A percentile compares a stretch with the other conserved stretches of the same genome.
Conservation (phyloP, 30 jellyfish, hydroid and myxozoan genomes). For the Phacellophora camtschatica region DNA sequence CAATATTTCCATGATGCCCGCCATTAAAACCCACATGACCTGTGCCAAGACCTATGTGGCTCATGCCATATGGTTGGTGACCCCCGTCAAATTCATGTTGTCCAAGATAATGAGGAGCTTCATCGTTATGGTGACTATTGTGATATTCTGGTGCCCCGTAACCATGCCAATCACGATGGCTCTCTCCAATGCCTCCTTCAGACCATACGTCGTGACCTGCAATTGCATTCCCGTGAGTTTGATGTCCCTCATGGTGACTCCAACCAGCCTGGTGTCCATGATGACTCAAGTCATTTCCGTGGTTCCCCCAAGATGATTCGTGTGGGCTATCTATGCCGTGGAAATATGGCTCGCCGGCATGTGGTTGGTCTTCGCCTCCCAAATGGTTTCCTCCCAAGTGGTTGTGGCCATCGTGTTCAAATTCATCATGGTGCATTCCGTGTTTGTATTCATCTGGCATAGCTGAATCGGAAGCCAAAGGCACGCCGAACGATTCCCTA, state of each 20-base stretch:
- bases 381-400: background rate
- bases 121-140: no score
- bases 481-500: conserved; percentile 50
- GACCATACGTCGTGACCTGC: conserved; percentile 10
- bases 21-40: background rate
- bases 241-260: background rate
- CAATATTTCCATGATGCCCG: background rate
- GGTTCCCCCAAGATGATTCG: no score
- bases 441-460: conserved; percentile 63
- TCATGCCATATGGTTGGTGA: no score
- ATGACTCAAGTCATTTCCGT: background rate
- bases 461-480: conserved; percentile 13
- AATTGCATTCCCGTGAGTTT: background rate
- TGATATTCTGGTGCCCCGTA: background rate
- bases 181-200: conserved; percentile 5
- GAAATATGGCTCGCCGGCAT: background rate
- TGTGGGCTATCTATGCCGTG: no score
- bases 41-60: background rate
- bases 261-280: background rate
- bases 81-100: no score
- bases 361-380: background rate
- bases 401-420: conserved; percentile 12
- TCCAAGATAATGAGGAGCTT: background rate
- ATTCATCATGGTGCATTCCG: conserved; percentile 72
- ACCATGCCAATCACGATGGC: conserved; percentile 8